Evolutionary conservation across 2,888 invertebrate species (phyloP).

Genomic region (Drosophila anceps): DNA sequence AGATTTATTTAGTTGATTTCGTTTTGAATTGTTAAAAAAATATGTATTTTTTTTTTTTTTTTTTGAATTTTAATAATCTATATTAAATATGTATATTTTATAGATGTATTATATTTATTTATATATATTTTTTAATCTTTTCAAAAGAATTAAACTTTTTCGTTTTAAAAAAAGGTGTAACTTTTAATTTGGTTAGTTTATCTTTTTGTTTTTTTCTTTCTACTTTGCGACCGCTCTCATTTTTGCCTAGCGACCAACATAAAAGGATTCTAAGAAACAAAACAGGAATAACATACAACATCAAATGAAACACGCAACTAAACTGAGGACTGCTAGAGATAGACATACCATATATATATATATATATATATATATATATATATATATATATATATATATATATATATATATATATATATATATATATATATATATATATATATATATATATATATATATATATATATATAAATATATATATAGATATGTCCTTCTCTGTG

Average conservation of each 20-base stretch:
- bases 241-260: slow-evolving; percentile 29
- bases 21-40: no score
- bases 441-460: background rate
- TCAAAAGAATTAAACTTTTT: no score
- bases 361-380: slow-evolving; percentile 4
- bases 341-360: background rate
- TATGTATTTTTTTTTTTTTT: no score
- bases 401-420: no score
- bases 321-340: slow-evolving; percentile 17
- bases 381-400: background rate
- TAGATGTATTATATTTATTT: no score
- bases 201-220: background rate
- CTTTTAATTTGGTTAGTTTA: slow-evolving; percentile 7
- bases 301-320: slow-evolving; percentile 49
- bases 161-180: background rate
- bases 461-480: no score
- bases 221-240: background rate
- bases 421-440: background rate
- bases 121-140: no score
- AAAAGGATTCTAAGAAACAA: slow-evolving; percentile 31
- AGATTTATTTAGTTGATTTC: no score
- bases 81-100: no score
- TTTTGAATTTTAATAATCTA: no score
- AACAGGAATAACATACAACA: slow-evolving; percentile 52
- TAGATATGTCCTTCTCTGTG: slow-evolving; percentile 17